Percentiles rank a stretch among this genome's conserved stretches.
Conservation (phyloP, 2,888 invertebrate genomes). For the Brenthis daphne region DNA sequence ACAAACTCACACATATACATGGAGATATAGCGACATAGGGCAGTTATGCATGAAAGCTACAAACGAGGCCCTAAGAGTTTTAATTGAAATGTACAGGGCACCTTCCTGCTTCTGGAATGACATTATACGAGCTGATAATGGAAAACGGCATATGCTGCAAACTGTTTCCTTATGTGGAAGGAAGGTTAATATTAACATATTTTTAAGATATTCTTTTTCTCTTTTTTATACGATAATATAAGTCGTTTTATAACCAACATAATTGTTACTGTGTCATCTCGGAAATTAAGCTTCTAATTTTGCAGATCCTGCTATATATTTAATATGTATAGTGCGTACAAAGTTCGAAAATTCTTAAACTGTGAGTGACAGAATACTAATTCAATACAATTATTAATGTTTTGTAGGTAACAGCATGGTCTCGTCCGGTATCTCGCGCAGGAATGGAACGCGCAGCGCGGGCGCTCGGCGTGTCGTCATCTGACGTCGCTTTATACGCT, state of each 20-base stretch:
- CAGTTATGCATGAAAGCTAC: conserved; percentile 65
- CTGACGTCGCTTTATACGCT: conserved; percentile 84
- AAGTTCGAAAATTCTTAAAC: not conserved
- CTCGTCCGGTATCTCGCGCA: conserved; percentile 83
- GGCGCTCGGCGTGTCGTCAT: conserved; percentile 83
- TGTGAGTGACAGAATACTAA: not conserved
- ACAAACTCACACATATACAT: conserved; percentile 63
- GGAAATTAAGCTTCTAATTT: not conserved
- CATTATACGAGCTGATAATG: conserved; percentile 80
- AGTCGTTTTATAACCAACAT: too few relatives aligned
- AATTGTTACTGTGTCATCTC: too few relatives aligned
- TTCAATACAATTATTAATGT: not conserved
- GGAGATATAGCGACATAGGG: conserved; percentile 71
- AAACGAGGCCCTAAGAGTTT: conserved; percentile 59
- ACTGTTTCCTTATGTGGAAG: conserved; percentile 86
- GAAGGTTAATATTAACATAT: conserved; percentile 66
- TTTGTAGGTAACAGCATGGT: conserved; percentile 85
- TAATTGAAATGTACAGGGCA: conserved; percentile 63
- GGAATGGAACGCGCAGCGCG: conserved; percentile 82
- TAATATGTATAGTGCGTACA: not conserved
- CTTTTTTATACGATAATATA: too few relatives aligned
- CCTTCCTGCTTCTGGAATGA: conserved; percentile 78
- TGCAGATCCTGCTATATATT: too few relatives aligned
- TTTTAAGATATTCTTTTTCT: not conserved
- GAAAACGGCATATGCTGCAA: conserved; percentile 81